Conservation (phyloP, 1,140 invertebrate species). For the Teleopsis dalmanni region DNA sequence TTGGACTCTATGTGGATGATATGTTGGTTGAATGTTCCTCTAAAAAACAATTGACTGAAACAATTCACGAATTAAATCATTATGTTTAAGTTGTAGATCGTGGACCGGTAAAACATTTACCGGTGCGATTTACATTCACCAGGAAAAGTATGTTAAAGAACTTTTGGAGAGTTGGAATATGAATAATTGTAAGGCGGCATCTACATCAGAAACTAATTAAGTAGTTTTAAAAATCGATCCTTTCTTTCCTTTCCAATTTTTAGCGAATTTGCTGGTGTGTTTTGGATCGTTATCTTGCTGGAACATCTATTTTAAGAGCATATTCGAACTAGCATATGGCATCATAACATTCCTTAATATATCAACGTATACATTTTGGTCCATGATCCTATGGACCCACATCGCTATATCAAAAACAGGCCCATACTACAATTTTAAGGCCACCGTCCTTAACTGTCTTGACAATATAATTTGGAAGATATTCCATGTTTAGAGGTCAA, state of each 20-base stretch:
- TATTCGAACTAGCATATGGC: background rate
- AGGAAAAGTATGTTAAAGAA: no score
- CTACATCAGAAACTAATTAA: no score
- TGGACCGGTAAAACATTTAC: no score
- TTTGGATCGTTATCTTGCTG: conserved; percentile 28
- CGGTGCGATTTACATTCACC: no score
- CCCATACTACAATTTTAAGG: background rate
- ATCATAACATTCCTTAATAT: background rate
- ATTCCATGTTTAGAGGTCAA: no score
- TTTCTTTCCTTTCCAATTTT: conserved; percentile 7
- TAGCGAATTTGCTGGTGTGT: conserved; percentile 16
- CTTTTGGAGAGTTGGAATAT: no score
- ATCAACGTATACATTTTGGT: background rate
- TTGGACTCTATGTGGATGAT: no score
- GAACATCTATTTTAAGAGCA: conserved; percentile 13
- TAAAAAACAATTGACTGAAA: no score
- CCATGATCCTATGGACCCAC: background rate
- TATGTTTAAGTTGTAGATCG: no score
- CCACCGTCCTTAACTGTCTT: background rate
- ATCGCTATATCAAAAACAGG: background rate
- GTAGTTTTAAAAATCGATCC: background rate
- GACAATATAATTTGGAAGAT: background rate
- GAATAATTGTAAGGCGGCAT: no score
- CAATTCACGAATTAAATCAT: no score
- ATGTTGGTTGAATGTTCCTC: no score